Conservation (phyloP, 2,888 invertebrate genomes). For the Eurois occulta region DNA sequence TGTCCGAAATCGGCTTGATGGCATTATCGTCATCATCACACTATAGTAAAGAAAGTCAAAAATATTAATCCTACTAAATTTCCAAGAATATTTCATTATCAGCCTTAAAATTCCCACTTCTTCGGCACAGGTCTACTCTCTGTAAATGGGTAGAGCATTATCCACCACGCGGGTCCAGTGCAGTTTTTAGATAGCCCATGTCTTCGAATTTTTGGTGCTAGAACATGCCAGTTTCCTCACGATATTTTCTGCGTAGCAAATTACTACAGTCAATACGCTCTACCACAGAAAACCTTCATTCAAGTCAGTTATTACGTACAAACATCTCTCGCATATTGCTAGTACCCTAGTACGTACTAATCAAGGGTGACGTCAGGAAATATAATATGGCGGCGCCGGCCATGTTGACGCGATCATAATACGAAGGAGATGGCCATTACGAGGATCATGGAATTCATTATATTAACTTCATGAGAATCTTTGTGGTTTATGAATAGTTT, state of each 20-base stretch:
- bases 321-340: slow-evolving; percentile 30
- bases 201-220: neutral
- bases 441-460: slow-evolving; percentile 29
- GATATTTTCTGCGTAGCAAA: neutral
- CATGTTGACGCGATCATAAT: slow-evolving; percentile 51
- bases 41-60: no score
- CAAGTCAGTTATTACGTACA: slow-evolving; percentile 22
- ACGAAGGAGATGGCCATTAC: slow-evolving; percentile 25
- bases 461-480: slow-evolving; percentile 29
- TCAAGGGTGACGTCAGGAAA: slow-evolving; percentile 59
- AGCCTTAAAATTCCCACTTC: no score
- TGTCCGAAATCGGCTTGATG: no score
- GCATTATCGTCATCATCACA: no score
- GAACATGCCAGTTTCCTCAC: no score
- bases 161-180: no score
- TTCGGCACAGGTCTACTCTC: no score
- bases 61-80: no score
- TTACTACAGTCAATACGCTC: slow-evolving; percentile 21
- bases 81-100: no score
- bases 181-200: neutral
- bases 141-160: no score
- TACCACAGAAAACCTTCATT: slow-evolving; percentile 26
- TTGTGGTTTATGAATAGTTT: slow-evolving; percentile 5
- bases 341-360: slow-evolving; percentile 38
- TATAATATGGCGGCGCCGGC: slow-evolving; percentile 38